Conservation (phyloP, 1,140 invertebrate species). For the Monochamus saltuarius region DNA sequence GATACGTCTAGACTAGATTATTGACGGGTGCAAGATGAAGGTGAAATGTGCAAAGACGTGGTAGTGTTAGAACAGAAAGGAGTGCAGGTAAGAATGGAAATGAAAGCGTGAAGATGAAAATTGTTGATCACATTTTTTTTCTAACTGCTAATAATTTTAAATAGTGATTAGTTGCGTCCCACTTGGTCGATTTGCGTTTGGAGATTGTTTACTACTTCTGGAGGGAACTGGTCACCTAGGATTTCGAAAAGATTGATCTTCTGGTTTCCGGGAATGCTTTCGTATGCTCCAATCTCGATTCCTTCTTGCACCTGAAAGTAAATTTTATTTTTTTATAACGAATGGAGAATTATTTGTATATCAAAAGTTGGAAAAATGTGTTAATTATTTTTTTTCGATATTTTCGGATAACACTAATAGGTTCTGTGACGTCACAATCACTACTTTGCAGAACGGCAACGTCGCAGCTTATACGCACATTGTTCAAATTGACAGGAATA, state of each 20-base stretch:
- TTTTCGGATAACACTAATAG: too few species aligned
- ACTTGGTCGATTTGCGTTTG: constrained; percentile 79
- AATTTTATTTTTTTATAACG: too few species aligned
- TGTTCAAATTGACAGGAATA: too few species aligned
- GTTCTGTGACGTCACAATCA: too few species aligned
- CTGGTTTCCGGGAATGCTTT: constrained; percentile 79
- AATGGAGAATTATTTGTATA: too few species aligned
- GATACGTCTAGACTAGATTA: neutral
- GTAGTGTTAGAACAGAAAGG: neutral
- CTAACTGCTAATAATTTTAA: constrained; percentile 4
- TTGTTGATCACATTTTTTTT: constrained; percentile 9
- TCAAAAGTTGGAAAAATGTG: too few species aligned
- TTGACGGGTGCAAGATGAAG: neutral
- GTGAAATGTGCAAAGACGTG: neutral
- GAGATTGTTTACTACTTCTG: constrained; percentile 83
- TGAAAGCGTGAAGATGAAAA: constrained; percentile 20
- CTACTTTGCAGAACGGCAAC: too few species aligned
- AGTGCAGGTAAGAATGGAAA: constrained; percentile 4
- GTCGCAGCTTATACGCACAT: too few species aligned
- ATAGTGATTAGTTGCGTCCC: constrained; percentile 60
- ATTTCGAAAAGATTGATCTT: constrained; percentile 79
- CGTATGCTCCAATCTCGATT: constrained; percentile 78
- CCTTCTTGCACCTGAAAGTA: constrained; percentile 72
- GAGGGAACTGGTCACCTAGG: constrained; percentile 76
- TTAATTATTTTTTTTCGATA: too few species aligned